Conservation (phyloP, 2,888 invertebrate genomes). For the Gymnocheta viridis region DNA sequence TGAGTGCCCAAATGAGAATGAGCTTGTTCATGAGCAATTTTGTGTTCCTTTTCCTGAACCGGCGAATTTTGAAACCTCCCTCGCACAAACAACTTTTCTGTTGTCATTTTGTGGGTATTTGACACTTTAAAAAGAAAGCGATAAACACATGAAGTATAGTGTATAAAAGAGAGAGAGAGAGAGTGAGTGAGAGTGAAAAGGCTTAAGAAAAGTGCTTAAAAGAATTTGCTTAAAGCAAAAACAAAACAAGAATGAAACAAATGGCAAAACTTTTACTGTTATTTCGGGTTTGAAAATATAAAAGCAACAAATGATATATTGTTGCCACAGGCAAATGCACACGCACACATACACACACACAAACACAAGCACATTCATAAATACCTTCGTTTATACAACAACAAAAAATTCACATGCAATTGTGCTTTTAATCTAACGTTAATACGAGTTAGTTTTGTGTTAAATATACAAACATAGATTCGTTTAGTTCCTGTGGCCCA, state of each 20-base stretch:
- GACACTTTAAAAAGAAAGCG: constrained; percentile 11
- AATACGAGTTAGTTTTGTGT: constrained; percentile 8
- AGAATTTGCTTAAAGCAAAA: neutral
- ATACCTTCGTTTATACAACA: neutral
- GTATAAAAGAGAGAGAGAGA: neutral
- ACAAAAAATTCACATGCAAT: neutral
- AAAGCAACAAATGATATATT: constrained; percentile 69
- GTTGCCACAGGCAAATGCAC: constrained; percentile 31
- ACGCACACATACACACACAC: neutral
- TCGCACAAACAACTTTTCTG: neutral
- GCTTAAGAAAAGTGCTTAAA: constrained; percentile 1
- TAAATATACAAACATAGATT: no score
- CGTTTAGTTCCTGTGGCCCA: no score
- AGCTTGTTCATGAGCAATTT: no score
- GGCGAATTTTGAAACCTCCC: neutral
- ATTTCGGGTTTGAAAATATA: constrained; percentile 11
- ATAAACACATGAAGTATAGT: neutral
- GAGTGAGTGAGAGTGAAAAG: neutral
- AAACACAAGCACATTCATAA: neutral
- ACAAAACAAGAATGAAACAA: neutral
- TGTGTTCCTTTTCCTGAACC: no score
- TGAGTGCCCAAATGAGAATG: no score
- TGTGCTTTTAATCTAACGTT: neutral
- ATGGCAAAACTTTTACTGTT: constrained; percentile 53
- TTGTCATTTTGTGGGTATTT: constrained; percentile 18